Evolutionary conservation across 2,888 invertebrate genomes (phyloP).

Genomic region (Entomobrya multifasciata): DNA sequence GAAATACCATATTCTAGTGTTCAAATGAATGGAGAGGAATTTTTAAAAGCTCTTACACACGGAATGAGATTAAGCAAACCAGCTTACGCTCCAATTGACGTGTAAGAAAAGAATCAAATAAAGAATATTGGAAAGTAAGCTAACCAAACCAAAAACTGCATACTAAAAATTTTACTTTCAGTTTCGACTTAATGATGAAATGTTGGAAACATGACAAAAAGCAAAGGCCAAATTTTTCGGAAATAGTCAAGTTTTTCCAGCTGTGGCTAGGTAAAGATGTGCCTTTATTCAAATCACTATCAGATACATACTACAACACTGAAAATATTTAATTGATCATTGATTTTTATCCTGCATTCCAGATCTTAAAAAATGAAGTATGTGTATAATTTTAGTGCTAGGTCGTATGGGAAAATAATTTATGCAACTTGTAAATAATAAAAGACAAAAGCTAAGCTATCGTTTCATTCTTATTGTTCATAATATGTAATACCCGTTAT

Average conservation of each 20-base stretch:
- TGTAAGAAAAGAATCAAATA: slow-evolving; percentile 45
- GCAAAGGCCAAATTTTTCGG: slow-evolving; percentile 56
- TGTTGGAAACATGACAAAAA: slow-evolving; percentile 68
- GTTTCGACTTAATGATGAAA: slow-evolving; percentile 69
- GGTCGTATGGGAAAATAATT: too few species aligned
- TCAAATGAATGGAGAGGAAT: slow-evolving; percentile 67
- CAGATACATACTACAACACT: too few species aligned
- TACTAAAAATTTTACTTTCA: slow-evolving; percentile 23
- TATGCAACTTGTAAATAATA: too few species aligned
- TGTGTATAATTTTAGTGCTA: too few species aligned
- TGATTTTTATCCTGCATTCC: too few species aligned
- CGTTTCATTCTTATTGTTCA: too few species aligned
- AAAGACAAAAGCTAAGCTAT: too few species aligned
- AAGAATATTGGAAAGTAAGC: too few species aligned
- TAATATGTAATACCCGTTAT: too few species aligned
- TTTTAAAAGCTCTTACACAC: slow-evolving; percentile 58
- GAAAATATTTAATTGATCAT: too few species aligned
- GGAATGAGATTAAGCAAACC: slow-evolving; percentile 72
- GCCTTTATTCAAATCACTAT: background rate
- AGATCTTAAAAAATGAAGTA: too few species aligned
- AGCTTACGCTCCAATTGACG: slow-evolving; percentile 52
- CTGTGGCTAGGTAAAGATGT: background rate
- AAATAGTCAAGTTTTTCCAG: slow-evolving; percentile 54
- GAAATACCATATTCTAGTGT: slow-evolving; percentile 70
- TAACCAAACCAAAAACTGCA: too few species aligned